Evolutionary conservation across 2,113 vertebrate species (phyloP), one percentile per base, ranked within the genome.

Genomic region (Empidonax traillii): DNA sequence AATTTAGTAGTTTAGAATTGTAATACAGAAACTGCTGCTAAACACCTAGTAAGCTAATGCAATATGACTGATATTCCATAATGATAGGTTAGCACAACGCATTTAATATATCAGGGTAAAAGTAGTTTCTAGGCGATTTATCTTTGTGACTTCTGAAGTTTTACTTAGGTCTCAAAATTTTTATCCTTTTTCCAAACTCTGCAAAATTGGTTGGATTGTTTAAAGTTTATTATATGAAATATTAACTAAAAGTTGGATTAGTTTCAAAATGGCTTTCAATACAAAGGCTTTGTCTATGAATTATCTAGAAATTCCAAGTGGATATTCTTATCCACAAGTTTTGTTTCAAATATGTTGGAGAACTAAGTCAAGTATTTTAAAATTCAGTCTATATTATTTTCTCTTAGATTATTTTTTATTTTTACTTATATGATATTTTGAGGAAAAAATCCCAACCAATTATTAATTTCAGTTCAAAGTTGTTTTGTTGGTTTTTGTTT

Each of bases 361-460:
- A 63, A 53, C 7, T 24, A 37, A 47, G 14, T 19, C 12, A 73
- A 44, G 12, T 59, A 49, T 35, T 53, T 53, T 53, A 59, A 68
- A 82, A 69, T n/a, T 6, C 3, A 68, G 10, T 21, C 17, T 52
- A 6, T 47, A 19, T 9, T 51, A 79, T 62, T 75, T 55, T 47
- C 15, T 66, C n/a, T 25, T 27, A 49, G 4, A 35, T 19, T 73
- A 81, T 49, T 67, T 20, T 3, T 52, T 7, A 9, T 10, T 44
- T 74, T 82, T 61, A 41, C 3, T 31, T 31, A 20, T 27, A 25
- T 27, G 9, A 17, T 27, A 24, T 44, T 27, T 90, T 51, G 14
- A 68, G 6, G 3, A 41, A 35, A 52, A 1, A 23, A 33, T 14
- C 5, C 3, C 1, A 23, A 53, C 0, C 0, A 37, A 23, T 68